phyloP scores from a whole-genome alignment of 2,797 vertebrate species.

The Geotrypetes seraphini region DNA sequence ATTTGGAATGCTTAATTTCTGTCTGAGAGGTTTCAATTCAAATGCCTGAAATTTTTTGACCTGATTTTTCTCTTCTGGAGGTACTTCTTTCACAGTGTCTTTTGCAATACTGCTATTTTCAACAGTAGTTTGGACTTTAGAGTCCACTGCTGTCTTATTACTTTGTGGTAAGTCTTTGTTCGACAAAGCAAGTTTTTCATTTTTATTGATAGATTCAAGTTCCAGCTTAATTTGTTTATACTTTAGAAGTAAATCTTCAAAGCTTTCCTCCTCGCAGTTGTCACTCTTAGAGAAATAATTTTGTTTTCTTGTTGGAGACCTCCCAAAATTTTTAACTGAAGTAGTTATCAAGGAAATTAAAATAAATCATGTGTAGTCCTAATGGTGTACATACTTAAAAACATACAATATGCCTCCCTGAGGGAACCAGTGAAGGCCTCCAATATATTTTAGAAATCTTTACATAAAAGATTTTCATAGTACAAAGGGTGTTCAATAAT shows the following conservation, averaged over 20 bases:
- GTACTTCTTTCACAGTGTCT: constrained; percentile 36
- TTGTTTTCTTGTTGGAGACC: constrained; percentile 62
- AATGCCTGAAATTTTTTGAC: constrained; percentile 80
- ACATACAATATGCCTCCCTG: too few species aligned
- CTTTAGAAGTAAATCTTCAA: constrained; percentile 87
- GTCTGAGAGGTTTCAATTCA: constrained; percentile 85
- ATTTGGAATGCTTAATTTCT: constrained; percentile 71
- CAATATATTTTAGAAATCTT: too few species aligned
- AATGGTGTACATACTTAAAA: too few species aligned
- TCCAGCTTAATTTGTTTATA: constrained; percentile 95
- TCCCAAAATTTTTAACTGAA: constrained; percentile 70
- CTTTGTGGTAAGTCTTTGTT: constrained; percentile 44
- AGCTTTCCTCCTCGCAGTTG: constrained; percentile 76
- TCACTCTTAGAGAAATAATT: constrained; percentile 61
- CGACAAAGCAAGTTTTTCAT: constrained; percentile 80
- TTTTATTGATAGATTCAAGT: constrained; percentile 88
- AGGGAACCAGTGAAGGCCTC: too few species aligned
- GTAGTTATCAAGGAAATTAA: constrained; percentile 49
- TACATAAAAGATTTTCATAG: too few species aligned
- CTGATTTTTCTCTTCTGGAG: constrained; percentile 50
- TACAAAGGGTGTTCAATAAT: too few species aligned
- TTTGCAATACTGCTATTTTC: constrained; percentile 50
- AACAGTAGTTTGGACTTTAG: constrained; percentile 42
- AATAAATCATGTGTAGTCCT: too few species aligned
- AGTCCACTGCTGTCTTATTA: constrained; percentile 25